phyloP scores from a whole-genome alignment of 1,140 invertebrate genomes.

The Xylocopa sonorina region DNA sequence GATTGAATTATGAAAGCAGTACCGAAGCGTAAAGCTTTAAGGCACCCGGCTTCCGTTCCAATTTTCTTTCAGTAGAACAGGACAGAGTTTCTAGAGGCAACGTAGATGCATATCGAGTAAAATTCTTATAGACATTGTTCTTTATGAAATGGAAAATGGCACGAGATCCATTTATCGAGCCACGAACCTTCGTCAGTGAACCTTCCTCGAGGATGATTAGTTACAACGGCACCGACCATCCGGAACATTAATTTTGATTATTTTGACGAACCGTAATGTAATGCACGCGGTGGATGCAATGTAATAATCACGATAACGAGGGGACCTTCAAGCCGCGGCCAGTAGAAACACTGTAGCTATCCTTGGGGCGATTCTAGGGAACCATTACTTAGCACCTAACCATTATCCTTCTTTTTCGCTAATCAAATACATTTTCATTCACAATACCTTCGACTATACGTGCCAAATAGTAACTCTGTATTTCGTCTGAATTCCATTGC shows the following conservation, averaged over 20 bases:
- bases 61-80: background rate
- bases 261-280: constrained; percentile 45
- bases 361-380: background rate
- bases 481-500: constrained; percentile 49
- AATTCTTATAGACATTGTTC: constrained; percentile 9
- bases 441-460: background rate
- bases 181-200: constrained; percentile 30
- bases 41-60: background rate
- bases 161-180: constrained; percentile 33
- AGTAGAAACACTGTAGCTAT: background rate
- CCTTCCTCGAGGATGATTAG: constrained; percentile 49
- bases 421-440: background rate
- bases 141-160: constrained; percentile 7
- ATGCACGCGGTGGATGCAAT: constrained; percentile 53
- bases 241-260: constrained; percentile 67
- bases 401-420: too few relatives aligned
- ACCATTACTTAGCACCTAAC: background rate
- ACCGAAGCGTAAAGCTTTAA: background rate
- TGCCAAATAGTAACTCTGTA: background rate
- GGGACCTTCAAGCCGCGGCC: constrained; percentile 18
- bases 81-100: background rate
- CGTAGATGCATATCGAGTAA: too few relatives aligned
- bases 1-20: background rate
- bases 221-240: constrained; percentile 31
- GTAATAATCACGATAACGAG: constrained; percentile 49